phyloP scores from a whole-genome alignment of 1,140 invertebrate genomes.

The Andrena cerasifolii region DNA sequence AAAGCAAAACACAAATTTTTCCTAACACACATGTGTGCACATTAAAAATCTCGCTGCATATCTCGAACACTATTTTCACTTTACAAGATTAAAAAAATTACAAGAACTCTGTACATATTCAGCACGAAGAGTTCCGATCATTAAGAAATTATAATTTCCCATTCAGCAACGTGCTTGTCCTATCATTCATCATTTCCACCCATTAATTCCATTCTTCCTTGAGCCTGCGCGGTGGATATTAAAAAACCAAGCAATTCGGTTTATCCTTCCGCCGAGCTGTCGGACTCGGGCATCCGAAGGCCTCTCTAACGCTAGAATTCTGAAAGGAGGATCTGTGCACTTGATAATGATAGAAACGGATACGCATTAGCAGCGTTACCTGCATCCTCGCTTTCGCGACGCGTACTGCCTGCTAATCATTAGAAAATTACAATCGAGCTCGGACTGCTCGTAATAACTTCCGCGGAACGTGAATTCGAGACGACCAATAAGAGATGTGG shows the following conservation, averaged over 20 bases:
- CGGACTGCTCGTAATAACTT: not conserved
- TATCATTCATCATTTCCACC: slow-evolving; percentile 16
- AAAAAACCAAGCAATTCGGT: slow-evolving; percentile 32
- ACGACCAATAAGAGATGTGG: slow-evolving; percentile 22
- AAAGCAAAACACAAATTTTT: too few relatives aligned
- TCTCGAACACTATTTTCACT: too few relatives aligned
- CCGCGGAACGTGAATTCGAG: not conserved
- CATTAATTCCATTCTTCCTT: slow-evolving; percentile 11
- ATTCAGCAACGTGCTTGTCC: slow-evolving; percentile 3
- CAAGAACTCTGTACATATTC: too few relatives aligned
- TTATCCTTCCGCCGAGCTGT: slow-evolving; percentile 21
- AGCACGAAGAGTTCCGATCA: not conserved
- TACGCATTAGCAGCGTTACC: not conserved
- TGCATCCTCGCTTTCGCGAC: not conserved
- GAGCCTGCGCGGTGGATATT: slow-evolving; percentile 20
- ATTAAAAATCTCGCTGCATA: too few relatives aligned
- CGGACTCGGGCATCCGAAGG: not conserved
- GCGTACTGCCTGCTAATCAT: not conserved
- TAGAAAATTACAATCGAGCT: not conserved
- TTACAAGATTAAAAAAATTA: too few relatives aligned
- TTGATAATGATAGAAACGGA: not conserved
- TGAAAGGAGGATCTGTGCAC: not conserved
- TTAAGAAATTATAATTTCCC: slow-evolving; percentile 26
- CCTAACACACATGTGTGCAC: too few relatives aligned
- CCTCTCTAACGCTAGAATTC: slow-evolving; percentile 2